These are phyloP conservation scores for Harlomillsia oculata DNA, from an alignment of 1,140 invertebrate species.

Conservation along the genomic window DNA sequence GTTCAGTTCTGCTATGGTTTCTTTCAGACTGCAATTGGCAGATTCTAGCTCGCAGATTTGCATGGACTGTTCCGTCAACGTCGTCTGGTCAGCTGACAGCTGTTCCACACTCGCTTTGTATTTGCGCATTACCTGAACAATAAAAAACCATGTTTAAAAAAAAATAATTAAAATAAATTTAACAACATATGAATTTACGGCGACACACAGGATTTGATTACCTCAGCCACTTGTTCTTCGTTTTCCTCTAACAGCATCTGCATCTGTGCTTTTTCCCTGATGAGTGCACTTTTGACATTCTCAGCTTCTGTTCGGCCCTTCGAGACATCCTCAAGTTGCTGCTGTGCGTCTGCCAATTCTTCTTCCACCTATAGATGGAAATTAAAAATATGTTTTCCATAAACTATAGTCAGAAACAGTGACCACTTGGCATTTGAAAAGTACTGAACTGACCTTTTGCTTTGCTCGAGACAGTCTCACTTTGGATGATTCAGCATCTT, in stretches of 20 bases:
- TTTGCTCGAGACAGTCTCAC: slow-evolving; percentile 21
- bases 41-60: slow-evolving; percentile 67
- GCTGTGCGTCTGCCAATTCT: slow-evolving; percentile 63
- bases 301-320: slow-evolving; percentile 67
- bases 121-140: slow-evolving; percentile 67
- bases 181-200: not conserved
- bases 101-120: slow-evolving; percentile 79
- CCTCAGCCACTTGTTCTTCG: slow-evolving; percentile 79
- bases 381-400: slow-evolving; percentile 2
- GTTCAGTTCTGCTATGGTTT: slow-evolving; percentile 64
- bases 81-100: slow-evolving; percentile 69
- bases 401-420: not conserved
- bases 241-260: slow-evolving; percentile 78
- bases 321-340: slow-evolving; percentile 67
- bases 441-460: slow-evolving; percentile 19
- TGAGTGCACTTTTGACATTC: slow-evolving; percentile 59
- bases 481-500: slow-evolving; percentile 28
- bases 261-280: slow-evolving; percentile 68
- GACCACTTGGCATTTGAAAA: not conserved
- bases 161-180: not conserved
- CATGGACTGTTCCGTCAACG: slow-evolving; percentile 66
- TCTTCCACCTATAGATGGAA: slow-evolving; percentile 60
- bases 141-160: not conserved
- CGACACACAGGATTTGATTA: slow-evolving; percentile 35
- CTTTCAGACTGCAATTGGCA: slow-evolving; percentile 62